Conservation (phyloP, 2,888 invertebrate genomes). For the Notodonta dromedarius region DNA sequence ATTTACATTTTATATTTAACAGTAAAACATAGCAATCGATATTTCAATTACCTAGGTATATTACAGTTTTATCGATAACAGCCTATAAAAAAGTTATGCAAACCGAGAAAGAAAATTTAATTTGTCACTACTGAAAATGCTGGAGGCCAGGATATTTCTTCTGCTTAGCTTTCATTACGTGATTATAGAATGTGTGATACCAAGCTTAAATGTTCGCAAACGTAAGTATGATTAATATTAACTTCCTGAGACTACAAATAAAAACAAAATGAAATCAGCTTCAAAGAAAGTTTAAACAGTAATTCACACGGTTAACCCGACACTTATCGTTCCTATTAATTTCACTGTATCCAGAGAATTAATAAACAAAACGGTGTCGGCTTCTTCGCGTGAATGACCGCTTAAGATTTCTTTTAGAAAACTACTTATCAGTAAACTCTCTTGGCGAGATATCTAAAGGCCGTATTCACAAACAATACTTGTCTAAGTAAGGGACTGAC, state of each 20-base stretch:
- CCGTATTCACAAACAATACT: too few relatives aligned
- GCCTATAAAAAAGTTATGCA: neutral
- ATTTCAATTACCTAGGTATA: conserved; percentile 20
- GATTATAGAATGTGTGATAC: conserved; percentile 52
- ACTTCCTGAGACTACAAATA: neutral
- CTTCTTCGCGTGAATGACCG: too few relatives aligned
- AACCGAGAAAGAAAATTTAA: neutral
- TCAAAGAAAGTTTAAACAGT: too few relatives aligned
- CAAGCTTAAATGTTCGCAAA: conserved; percentile 58
- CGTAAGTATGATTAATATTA: conserved; percentile 50
- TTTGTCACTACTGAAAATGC: conserved; percentile 32
- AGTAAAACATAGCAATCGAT: conserved; percentile 8
- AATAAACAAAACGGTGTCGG: too few relatives aligned
- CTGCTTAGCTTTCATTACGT: conserved; percentile 40
- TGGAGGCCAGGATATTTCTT: conserved; percentile 33
- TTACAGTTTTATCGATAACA: conserved; percentile 15
- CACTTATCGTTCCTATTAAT: too few relatives aligned
- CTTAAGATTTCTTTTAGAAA: too few relatives aligned
- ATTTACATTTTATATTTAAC: neutral
- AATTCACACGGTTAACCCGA: too few relatives aligned
- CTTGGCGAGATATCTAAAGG: too few relatives aligned
- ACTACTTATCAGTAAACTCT: too few relatives aligned
- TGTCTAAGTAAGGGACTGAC: too few relatives aligned
- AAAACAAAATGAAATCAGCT: neutral
- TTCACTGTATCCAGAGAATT: too few relatives aligned